Percentiles rank a stretch among this genome's conserved stretches.
These are phyloP conservation scores for Odobenus rosmarus DNA, from an alignment of 2,113 vertebrate species.

Conservation along the genomic window DNA sequence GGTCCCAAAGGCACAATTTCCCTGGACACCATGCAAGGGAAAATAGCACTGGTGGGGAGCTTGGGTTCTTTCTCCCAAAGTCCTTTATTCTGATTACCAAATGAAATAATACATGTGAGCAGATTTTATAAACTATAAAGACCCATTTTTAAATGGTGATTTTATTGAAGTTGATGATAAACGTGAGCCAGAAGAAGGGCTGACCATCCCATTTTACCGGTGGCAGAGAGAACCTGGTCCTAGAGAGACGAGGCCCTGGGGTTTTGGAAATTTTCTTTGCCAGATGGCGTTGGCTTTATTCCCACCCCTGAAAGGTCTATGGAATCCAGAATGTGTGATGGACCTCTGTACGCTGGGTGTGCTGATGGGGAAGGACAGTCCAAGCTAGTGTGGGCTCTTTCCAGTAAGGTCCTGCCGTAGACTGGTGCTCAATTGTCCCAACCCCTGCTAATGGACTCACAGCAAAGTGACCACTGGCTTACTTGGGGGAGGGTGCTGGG, in stretches of 20 bases:
- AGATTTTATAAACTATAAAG: not conserved
- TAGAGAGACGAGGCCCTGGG: not conserved
- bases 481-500: not conserved
- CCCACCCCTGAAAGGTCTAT: not conserved
- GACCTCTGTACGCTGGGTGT: accelerated
- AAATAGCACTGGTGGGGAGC: not conserved
- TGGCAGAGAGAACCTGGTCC: not conserved
- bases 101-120: not conserved
- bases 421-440: not conserved
- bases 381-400: not conserved
- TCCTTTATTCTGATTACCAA: not conserved
- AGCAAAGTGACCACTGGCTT: not conserved
- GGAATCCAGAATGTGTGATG: not conserved
- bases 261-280: not conserved
- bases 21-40: accelerated
- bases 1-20: not conserved
- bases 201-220: not conserved
- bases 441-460: not conserved
- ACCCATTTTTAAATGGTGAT: not conserved
- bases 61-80: not conserved
- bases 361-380: not conserved
- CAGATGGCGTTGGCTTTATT: not conserved
- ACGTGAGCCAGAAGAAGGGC: not conserved
- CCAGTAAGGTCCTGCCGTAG: not conserved
- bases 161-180: not conserved